These are phyloP conservation scores for Naso thynnoides DNA, from an alignment of 2,797 vertebrate genomes.

Conservation along the genomic window DNA sequence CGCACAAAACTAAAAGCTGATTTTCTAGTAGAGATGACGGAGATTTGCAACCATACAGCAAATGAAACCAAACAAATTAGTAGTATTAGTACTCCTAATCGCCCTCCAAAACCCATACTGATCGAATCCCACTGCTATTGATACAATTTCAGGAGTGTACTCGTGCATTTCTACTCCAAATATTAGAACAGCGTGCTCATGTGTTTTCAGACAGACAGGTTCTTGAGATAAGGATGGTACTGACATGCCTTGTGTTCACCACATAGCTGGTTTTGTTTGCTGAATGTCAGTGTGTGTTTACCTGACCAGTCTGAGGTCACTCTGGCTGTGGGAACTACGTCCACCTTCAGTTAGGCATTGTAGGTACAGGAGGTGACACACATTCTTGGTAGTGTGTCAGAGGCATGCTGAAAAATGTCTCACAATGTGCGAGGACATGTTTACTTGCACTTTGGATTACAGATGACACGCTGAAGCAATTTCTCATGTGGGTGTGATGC, in stretches of 20 bases:
- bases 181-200: not conserved
- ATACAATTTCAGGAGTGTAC: not conserved
- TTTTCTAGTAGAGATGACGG: slow-evolving; percentile 15
- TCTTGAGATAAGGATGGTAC: slow-evolving; percentile 62
- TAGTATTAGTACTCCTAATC: not conserved
- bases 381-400: slow-evolving; percentile 39
- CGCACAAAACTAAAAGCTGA: slow-evolving; percentile 12
- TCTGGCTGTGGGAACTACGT: slow-evolving; percentile 53
- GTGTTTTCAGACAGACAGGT: slow-evolving; percentile 11
- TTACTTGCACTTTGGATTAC: not conserved
- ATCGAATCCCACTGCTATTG: not conserved
- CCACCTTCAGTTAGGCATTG: slow-evolving; percentile 40
- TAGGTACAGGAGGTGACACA: slow-evolving; percentile 31
- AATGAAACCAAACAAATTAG: not conserved
- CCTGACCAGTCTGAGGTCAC: slow-evolving; percentile 52
- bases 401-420: slow-evolving; percentile 20
- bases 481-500: slow-evolving; percentile 2
- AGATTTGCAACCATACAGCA: not conserved
- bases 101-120: not conserved
- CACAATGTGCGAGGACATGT: not conserved
- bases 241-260: slow-evolving; percentile 36
- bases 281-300: slow-evolving; percentile 57
- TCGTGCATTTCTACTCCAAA: not conserved
- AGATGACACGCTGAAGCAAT: not conserved
- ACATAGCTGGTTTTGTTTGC: slow-evolving; percentile 62